Evolutionary conservation across 2,113 vertebrate species (phyloP).

Genomic region (Pelmatolapia mariae): DNA sequence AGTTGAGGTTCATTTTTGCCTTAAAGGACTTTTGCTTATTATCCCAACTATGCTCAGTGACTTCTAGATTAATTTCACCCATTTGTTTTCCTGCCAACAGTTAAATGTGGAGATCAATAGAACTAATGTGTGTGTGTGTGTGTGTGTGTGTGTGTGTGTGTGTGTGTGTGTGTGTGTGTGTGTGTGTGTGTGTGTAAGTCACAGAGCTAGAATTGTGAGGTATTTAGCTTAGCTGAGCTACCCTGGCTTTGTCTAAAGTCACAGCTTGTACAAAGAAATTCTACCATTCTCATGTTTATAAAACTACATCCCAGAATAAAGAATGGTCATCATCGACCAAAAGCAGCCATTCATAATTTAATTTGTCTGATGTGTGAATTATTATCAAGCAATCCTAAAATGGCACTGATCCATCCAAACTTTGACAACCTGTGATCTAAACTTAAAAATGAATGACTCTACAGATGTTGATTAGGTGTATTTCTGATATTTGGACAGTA

Average conservation of each 20-base stretch:
- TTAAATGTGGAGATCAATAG: not conserved
- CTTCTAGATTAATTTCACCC: not conserved
- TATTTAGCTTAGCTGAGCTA: not conserved
- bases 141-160: no score
- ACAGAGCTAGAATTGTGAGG: not conserved
- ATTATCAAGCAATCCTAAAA: not conserved
- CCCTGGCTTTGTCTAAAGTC: not conserved
- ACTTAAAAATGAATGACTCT: accelerated
- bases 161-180: not conserved
- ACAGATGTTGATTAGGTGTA: not conserved
- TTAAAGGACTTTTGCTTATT: not conserved
- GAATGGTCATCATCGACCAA: accelerated
- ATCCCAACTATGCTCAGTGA: not conserved
- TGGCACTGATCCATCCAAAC: not conserved
- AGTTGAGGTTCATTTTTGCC: not conserved
- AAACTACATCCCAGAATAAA: not conserved
- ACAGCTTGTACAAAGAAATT: not conserved
- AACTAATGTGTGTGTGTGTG: not conserved
- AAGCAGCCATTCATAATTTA: not conserved
- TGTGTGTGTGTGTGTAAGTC: not conserved
- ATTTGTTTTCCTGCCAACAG: not conserved
- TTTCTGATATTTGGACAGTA: not conserved
- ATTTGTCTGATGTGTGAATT: not conserved
- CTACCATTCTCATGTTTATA: not conserved
- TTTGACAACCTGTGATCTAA: not conserved